A percentile compares a stretch with the other conserved stretches of the same genome.
phyloP scores from a whole-genome alignment of 2,797 vertebrate genomes.

The Nothura maculosa region DNA sequence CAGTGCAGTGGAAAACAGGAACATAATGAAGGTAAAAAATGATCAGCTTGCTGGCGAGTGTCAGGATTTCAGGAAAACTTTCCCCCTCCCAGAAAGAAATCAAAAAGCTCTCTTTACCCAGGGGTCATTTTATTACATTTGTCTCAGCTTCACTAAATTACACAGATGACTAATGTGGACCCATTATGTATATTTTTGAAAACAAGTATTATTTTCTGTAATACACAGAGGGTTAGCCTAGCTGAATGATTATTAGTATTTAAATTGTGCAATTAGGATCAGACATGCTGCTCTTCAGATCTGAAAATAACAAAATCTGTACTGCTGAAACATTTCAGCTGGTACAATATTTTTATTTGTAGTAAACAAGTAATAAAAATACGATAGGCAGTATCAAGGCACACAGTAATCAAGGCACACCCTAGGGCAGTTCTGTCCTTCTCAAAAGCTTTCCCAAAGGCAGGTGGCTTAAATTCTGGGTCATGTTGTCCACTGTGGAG shows the following conservation, averaged over 20 bases:
- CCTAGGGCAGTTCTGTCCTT: neutral
- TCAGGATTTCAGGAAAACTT: conserved; percentile 12
- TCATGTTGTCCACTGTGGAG: neutral
- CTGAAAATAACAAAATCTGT: conserved; percentile 39
- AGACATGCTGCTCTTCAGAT: conserved; percentile 9
- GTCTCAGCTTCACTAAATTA: conserved; percentile 41
- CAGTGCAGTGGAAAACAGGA: neutral
- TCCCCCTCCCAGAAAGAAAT: neutral
- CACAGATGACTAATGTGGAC: conserved; percentile 16
- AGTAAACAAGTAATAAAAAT: conserved; percentile 37
- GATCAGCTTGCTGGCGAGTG: neutral
- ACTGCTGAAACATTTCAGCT: conserved; percentile 13
- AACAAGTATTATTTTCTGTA: conserved; percentile 20
- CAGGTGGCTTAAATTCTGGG: neutral
- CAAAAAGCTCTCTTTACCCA: conserved; percentile 9
- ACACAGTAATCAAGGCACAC: neutral
- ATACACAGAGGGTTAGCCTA: neutral
- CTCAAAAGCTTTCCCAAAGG: neutral
- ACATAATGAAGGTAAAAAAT: neutral
- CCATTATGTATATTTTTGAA: conserved; percentile 36
- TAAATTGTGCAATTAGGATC: conserved; percentile 39
- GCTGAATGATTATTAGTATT: conserved; percentile 47
- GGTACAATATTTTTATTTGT: conserved; percentile 6
- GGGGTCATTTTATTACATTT: conserved; percentile 39
- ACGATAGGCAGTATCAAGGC: neutral